Conservation (phyloP, 2,797 vertebrate species). For the Coracias cyanogaster region DNA sequence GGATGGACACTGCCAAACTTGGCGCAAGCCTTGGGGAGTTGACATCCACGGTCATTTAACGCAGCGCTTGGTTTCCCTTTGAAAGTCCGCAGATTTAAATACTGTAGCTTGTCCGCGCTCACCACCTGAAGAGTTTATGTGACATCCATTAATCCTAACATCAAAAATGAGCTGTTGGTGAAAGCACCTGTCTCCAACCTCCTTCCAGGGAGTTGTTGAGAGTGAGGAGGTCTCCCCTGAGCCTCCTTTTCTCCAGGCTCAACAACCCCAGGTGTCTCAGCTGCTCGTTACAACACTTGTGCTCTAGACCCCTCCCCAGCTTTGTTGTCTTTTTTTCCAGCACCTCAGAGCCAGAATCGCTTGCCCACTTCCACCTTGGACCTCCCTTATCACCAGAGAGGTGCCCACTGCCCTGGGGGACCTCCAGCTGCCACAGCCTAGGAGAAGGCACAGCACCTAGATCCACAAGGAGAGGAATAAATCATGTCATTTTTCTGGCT, state of each 20-base stretch:
- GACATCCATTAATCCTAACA: neutral
- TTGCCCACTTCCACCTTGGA: neutral
- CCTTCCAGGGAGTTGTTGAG: neutral
- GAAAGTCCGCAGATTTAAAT: neutral
- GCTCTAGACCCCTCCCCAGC: neutral
- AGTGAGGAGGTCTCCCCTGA: neutral
- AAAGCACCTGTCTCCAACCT: neutral
- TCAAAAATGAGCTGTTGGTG: neutral
- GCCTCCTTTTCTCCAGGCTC: neutral
- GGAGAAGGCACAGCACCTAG: neutral
- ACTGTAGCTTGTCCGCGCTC: neutral
- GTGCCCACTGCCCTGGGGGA: rapidly evolving
- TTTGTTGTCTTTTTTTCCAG: neutral
- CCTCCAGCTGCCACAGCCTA: neutral
- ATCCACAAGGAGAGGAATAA: neutral
- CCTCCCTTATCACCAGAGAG: neutral
- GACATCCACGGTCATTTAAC: neutral
- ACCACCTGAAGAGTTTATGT: neutral
- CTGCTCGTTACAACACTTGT: neutral
- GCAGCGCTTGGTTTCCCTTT: neutral
- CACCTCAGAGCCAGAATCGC: neutral
- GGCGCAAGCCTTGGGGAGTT: neutral
- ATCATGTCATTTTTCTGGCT: neutral
- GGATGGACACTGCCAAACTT: neutral
- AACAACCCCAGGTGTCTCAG: neutral